Percentiles rank a stretch among this genome's conserved stretches.
Evolutionary conservation across 1,140 invertebrate genomes (phyloP).

Genomic region (Drosophila albomicans): DNA sequence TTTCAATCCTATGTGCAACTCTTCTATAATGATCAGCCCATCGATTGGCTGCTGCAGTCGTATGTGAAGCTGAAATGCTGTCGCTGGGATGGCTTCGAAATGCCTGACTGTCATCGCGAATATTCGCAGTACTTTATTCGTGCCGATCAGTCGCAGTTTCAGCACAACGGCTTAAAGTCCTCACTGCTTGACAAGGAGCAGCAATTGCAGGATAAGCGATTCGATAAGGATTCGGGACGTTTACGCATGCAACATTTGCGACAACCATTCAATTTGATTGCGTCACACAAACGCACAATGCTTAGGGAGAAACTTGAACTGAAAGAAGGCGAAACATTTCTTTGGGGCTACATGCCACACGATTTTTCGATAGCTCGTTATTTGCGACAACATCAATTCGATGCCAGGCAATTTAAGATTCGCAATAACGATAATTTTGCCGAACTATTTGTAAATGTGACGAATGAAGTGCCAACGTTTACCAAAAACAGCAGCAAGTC

Average conservation of each 20-base stretch:
- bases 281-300: conserved; percentile 14
- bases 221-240: not conserved
- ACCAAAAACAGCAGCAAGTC: not conserved
- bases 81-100: conserved; percentile 45
- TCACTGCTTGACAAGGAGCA: conserved; percentile 33
- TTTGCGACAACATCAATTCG: conserved; percentile 11
- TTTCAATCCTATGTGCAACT: conserved; percentile 34
- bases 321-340: conserved; percentile 41
- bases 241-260: conserved; percentile 41
- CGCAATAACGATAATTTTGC: conserved; percentile 7
- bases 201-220: not conserved
- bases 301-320: not conserved
- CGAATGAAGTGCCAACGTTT: not conserved
- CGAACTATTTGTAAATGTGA: conserved; percentile 32
- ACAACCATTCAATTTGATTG: conserved; percentile 39
- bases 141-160: conserved; percentile 43
- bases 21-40: conserved; percentile 51
- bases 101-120: conserved; percentile 4
- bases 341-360: conserved; percentile 59
- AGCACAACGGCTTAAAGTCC: conserved; percentile 28
- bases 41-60: conserved; percentile 52
- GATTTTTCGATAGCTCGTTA: conserved; percentile 21
- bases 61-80: conserved; percentile 48
- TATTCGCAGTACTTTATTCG: conserved; percentile 3
- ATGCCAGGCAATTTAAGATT: conserved; percentile 22